Percentiles rank a stretch among this genome's conserved stretches.
These are phyloP conservation scores for Ciconia maguari DNA, from an alignment of 2,113 vertebrate genomes.

Conservation along the genomic window DNA sequence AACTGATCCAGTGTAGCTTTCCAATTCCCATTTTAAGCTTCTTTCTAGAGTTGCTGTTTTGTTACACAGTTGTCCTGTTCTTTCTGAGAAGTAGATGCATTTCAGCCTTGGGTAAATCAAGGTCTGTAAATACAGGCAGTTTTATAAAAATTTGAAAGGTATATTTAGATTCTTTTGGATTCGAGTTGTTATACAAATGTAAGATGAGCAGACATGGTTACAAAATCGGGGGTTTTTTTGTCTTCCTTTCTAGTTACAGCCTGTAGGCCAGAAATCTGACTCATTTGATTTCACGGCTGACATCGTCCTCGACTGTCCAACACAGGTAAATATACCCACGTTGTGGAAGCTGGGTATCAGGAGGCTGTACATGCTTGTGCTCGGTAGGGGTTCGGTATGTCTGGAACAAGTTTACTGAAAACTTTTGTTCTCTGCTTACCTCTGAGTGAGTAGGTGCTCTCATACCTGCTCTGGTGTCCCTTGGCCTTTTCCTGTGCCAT, in stretches of 20 bases:
- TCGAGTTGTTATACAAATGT: background rate
- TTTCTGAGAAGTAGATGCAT: background rate
- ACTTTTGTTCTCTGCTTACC: background rate
- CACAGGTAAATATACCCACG: constrained; percentile 71
- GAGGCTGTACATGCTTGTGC: background rate
- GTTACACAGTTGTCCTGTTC: background rate
- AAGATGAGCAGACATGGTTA: background rate
- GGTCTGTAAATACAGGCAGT: background rate
- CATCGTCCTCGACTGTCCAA: constrained; percentile 80
- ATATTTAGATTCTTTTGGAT: background rate
- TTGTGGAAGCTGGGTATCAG: background rate
- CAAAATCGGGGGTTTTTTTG: background rate
- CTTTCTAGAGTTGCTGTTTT: constrained; percentile 2
- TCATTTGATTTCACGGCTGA: constrained; percentile 72
- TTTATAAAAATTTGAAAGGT: background rate
- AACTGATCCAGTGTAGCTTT: constrained; percentile 19
- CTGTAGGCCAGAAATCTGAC: constrained; percentile 81
- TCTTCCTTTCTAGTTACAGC: constrained; percentile 78
- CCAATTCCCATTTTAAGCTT: constrained; percentile 26
- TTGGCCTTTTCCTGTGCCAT: background rate
- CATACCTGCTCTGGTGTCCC: background rate
- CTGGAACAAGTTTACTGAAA: background rate
- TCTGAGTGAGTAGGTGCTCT: background rate
- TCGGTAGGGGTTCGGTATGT: background rate
- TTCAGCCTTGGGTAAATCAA: background rate